A percentile compares a stretch with the other conserved stretches of the same genome.
Conservation (phyloP, 1,140 invertebrate genomes). For the Glossosoma conforme region DNA sequence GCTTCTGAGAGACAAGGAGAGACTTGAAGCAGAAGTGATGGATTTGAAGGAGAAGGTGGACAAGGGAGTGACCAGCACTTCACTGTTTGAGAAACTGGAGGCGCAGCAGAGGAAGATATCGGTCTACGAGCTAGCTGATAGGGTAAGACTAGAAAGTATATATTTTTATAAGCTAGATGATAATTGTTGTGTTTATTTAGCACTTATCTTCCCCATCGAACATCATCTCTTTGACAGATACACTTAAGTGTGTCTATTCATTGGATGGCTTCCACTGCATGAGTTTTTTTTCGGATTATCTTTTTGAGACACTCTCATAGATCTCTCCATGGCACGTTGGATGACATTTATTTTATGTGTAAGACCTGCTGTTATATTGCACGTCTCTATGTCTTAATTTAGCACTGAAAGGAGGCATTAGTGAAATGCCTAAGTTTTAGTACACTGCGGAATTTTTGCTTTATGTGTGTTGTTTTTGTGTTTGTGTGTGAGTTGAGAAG, state of each 20-base stretch:
- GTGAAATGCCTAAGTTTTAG: too few relatives aligned
- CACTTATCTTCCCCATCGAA: background rate
- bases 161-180: background rate
- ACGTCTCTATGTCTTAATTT: too few relatives aligned
- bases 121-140: slow-evolving; percentile 44
- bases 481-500: too few relatives aligned
- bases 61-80: slow-evolving; percentile 34
- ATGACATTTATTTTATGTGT: too few relatives aligned
- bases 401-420: too few relatives aligned
- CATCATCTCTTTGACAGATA: background rate
- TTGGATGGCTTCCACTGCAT: background rate
- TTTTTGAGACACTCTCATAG: too few relatives aligned
- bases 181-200: background rate
- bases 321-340: too few relatives aligned
- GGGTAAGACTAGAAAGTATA: slow-evolving; percentile 31
- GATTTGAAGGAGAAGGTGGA: slow-evolving; percentile 21
- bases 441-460: too few relatives aligned
- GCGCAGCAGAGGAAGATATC: slow-evolving; percentile 44
- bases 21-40: slow-evolving; percentile 22
- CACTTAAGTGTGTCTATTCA: background rate
- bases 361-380: too few relatives aligned
- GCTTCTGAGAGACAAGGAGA: slow-evolving; percentile 26
- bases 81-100: slow-evolving; percentile 39
- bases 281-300: too few relatives aligned
- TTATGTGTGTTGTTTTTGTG: too few relatives aligned